Conservation (phyloP, 2,797 vertebrate species). For the Podarcis lilfordi region DNA sequence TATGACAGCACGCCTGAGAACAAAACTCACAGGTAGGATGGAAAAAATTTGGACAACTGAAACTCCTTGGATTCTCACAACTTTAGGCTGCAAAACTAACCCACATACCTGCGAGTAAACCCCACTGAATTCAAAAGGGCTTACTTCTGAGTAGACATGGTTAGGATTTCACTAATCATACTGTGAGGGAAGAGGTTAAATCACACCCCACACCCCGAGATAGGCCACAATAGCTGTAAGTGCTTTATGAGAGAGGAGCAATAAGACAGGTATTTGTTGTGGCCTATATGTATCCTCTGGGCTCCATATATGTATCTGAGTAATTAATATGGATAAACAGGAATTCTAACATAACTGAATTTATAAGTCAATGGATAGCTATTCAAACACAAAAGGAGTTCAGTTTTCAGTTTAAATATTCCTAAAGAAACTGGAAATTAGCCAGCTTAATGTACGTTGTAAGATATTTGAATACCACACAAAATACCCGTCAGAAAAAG, state of each 20-base stretch:
- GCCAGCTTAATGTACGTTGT: background rate
- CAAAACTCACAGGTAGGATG: too few relatives aligned
- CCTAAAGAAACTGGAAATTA: conserved; percentile 27
- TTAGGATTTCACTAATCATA: too few relatives aligned
- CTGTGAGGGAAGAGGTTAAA: too few relatives aligned
- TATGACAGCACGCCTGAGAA: too few relatives aligned
- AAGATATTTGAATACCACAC: conserved; percentile 31
- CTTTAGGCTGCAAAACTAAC: too few relatives aligned
- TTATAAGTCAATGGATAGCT: conserved; percentile 66
- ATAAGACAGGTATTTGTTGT: background rate
- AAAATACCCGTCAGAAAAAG: background rate
- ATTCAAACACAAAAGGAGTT: conserved; percentile 55
- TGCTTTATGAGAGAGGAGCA: background rate
- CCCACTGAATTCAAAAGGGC: too few relatives aligned
- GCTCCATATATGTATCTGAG: conserved; percentile 10
- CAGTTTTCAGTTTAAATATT: conserved; percentile 62
- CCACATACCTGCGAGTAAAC: too few relatives aligned
- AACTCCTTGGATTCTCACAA: too few relatives aligned
- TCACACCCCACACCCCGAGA: too few relatives aligned
- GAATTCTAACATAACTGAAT: conserved; percentile 5
- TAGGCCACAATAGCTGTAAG: background rate
- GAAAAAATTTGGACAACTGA: too few relatives aligned
- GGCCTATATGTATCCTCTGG: background rate
- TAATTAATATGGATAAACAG: conserved; percentile 43
- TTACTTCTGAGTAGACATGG: too few relatives aligned